Evolutionary conservation across 2,888 invertebrate species (phyloP).

Genomic region (Phragmatobia fuliginosa): DNA sequence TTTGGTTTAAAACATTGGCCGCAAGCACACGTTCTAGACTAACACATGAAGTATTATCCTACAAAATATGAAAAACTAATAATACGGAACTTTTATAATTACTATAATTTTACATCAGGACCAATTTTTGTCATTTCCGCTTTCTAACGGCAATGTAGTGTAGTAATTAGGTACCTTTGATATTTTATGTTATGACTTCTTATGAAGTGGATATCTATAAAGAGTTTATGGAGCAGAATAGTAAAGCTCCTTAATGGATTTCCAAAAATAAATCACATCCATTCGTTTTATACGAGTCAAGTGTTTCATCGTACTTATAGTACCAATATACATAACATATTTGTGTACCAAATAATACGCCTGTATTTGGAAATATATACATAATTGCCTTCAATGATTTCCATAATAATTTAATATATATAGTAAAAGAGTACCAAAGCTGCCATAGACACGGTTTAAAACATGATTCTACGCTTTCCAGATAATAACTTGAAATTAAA

Average conservation of each 20-base stretch:
- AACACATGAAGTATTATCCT: not conserved
- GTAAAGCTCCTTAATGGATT: slow-evolving; percentile 45
- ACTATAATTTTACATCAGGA: not conserved
- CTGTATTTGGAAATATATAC: slow-evolving; percentile 33
- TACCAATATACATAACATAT: no score
- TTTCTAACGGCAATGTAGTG: not conserved
- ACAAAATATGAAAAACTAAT: not conserved
- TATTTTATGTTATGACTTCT: slow-evolving; percentile 41
- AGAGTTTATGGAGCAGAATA: slow-evolving; percentile 41
- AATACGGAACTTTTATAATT: not conserved
- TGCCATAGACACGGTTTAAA: slow-evolving; percentile 56
- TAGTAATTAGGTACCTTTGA: no score
- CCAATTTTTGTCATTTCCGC: no score
- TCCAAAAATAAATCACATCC: slow-evolving; percentile 55
- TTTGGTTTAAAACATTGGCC: no score
- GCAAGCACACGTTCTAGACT: not conserved
- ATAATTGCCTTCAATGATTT: slow-evolving; percentile 43
- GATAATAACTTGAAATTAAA: slow-evolving; percentile 57
- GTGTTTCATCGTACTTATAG: slow-evolving; percentile 44
- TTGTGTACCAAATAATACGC: slow-evolving; percentile 11
- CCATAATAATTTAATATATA: slow-evolving; percentile 44
- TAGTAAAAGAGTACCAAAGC: slow-evolving; percentile 51
- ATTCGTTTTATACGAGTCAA: slow-evolving; percentile 56
- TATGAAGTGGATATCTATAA: slow-evolving; percentile 53
- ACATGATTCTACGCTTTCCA: slow-evolving; percentile 67